Evolutionary conservation across 2,888 invertebrate genomes (phyloP).

Genomic region (Sinelater perroti): DNA sequence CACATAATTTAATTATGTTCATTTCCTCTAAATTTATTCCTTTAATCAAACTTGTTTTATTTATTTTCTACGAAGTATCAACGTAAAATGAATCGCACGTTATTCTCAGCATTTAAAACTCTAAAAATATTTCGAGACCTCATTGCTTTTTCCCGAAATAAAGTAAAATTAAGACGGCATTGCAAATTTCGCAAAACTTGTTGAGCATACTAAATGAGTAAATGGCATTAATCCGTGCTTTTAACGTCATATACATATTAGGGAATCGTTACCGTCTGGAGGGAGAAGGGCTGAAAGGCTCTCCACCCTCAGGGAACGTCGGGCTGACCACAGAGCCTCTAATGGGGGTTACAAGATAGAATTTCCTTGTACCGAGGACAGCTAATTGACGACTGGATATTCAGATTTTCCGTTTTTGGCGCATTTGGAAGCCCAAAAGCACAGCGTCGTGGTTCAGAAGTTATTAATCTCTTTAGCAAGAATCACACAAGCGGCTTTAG

Average conservation of each 20-base stretch:
- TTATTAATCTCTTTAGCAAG: slow-evolving; percentile 21
- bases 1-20: no score
- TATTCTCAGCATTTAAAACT: no score
- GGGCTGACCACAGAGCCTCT: slow-evolving; percentile 40
- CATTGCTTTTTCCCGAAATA: slow-evolving; percentile 25
- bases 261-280: slow-evolving; percentile 33
- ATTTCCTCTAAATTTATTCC: no score
- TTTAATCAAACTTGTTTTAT: no score
- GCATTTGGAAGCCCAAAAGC: slow-evolving; percentile 22
- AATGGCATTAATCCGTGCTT: slow-evolving; percentile 28
- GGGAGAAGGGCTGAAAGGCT: slow-evolving; percentile 38
- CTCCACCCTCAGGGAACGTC: slow-evolving; percentile 37
- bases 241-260: slow-evolving; percentile 34
- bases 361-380: slow-evolving; percentile 41
- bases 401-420: slow-evolving; percentile 31
- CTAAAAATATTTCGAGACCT: slow-evolving; percentile 23
- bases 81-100: no score
- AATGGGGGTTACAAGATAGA: slow-evolving; percentile 42
- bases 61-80: no score
- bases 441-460: slow-evolving; percentile 16
- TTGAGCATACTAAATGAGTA: slow-evolving; percentile 11
- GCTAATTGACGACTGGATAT: slow-evolving; percentile 39
- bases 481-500: slow-evolving; percentile 12
- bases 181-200: no score
- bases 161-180: background rate